phyloP scores from a whole-genome alignment of 2,888 invertebrate genomes.

The Torymus aiolomorphi region DNA sequence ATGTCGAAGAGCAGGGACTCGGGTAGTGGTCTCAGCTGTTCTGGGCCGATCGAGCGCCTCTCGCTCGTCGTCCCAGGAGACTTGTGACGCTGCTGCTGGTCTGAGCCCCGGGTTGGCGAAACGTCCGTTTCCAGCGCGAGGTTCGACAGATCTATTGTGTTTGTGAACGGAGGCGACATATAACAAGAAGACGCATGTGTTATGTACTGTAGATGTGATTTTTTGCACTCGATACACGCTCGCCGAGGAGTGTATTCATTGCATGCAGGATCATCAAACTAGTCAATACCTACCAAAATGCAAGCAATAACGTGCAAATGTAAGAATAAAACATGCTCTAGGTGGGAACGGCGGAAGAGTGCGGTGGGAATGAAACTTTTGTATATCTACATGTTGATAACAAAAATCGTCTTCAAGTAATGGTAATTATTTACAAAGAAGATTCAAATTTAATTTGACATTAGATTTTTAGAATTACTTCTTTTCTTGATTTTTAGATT shows the following conservation, averaged over 20 bases:
- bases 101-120: conserved; percentile 73
- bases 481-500: no score
- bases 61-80: conserved; percentile 64
- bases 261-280: conserved; percentile 33
- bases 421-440: no score
- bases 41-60: conserved; percentile 76
- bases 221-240: background rate
- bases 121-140: conserved; percentile 84
- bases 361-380: no score
- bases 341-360: no score
- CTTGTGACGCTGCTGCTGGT: conserved; percentile 45
- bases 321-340: conserved; percentile 31
- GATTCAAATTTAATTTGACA: no score
- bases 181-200: conserved; percentile 13
- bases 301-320: conserved; percentile 59
- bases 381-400: no score
- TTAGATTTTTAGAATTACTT: no score
- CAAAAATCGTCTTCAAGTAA: no score
- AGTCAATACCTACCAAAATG: conserved; percentile 57
- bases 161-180: background rate
- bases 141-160: conserved; percentile 83
- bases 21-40: conserved; percentile 83
- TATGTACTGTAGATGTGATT: background rate
- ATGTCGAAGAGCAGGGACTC: conserved; percentile 92
- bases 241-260: background rate